These are phyloP conservation scores for Alligator sinensis DNA, from an alignment of 2,113 vertebrate species.

Conservation along the genomic window DNA sequence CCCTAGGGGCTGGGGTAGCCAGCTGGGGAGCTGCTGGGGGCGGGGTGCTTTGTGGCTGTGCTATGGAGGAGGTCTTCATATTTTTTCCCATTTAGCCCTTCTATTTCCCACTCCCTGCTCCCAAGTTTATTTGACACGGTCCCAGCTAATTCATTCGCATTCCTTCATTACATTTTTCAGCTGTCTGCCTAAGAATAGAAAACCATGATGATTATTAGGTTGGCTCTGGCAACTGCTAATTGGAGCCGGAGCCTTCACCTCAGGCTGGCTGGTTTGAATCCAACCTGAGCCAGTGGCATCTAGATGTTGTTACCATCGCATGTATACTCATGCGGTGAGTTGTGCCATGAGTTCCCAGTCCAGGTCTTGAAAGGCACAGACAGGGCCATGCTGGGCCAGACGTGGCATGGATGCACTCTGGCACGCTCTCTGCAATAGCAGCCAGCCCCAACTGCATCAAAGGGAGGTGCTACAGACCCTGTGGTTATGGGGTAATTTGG, in stretches of 20 bases:
- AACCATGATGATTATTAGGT: conserved; percentile 11
- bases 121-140: conserved; percentile 22
- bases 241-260: conserved; percentile 61
- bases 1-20: too few species aligned
- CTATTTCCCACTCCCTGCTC: not conserved
- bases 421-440: not conserved
- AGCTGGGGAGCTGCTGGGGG: not conserved
- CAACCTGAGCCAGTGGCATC: not conserved
- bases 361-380: not conserved
- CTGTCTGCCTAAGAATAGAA: conserved; percentile 15
- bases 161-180: not conserved
- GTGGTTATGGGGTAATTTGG: too few species aligned
- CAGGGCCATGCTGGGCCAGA: not conserved
- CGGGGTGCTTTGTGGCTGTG: fast-evolving
- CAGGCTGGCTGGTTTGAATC: conserved; percentile 25
- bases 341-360: not conserved
- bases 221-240: conserved; percentile 48
- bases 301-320: not conserved
- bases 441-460: not conserved
- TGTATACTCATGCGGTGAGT: too few species aligned
- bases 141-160: not conserved
- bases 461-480: too few species aligned
- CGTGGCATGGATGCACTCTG: not conserved
- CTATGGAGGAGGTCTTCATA: not conserved
- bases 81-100: conserved; percentile 14